phyloP scores from a whole-genome alignment of 2,888 invertebrate genomes.

The Melieria picta region DNA sequence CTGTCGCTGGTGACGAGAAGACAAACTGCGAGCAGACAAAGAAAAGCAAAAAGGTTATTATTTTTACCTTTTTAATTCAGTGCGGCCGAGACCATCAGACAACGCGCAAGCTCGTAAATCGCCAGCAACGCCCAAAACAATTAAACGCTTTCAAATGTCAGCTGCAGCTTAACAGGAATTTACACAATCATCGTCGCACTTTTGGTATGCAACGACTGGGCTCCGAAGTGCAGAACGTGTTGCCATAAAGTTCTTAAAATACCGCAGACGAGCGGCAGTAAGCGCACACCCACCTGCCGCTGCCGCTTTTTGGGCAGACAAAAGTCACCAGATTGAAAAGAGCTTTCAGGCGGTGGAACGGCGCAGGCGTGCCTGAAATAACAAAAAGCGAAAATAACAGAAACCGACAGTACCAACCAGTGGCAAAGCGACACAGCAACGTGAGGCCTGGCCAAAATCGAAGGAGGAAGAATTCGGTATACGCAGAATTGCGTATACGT shows the following conservation, averaged over 20 bases:
- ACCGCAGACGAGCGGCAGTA: background rate
- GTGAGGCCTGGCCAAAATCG: no score
- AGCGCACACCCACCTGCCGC: slow-evolving; percentile 1
- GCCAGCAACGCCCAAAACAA: slow-evolving; percentile 1
- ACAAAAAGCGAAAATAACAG: background rate
- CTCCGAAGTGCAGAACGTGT: background rate
- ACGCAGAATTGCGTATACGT: no score
- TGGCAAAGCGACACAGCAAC: no score
- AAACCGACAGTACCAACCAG: no score
- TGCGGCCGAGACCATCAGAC: background rate
- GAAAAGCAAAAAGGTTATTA: no score
- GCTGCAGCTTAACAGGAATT: background rate
- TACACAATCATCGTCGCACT: background rate
- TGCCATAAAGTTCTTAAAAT: slow-evolving; percentile 9
- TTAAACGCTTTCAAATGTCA: slow-evolving; percentile 11
- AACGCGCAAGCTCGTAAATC: slow-evolving; percentile 20
- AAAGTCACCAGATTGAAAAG: no score
- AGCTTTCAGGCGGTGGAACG: background rate
- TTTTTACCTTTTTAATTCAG: no score
- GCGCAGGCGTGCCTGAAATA: slow-evolving; percentile 26
- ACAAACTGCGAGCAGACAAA: no score
- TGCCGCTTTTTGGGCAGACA: background rate
- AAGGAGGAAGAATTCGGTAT: no score
- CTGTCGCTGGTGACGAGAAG: no score
- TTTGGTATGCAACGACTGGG: background rate